These are phyloP conservation scores for Eudemis profundana DNA, from an alignment of 2,888 invertebrate species.

Conservation along the genomic window DNA sequence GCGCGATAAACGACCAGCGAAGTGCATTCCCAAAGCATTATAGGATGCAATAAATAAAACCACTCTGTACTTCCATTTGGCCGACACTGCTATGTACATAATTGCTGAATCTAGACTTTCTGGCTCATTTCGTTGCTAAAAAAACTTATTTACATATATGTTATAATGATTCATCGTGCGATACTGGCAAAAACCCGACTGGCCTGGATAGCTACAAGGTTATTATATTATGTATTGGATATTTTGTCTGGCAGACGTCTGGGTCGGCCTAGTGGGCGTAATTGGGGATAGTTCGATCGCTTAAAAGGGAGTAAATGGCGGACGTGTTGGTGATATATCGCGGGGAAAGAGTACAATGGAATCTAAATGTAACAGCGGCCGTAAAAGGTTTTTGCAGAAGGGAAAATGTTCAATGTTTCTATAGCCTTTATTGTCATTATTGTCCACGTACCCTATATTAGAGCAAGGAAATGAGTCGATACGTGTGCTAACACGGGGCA, in stretches of 20 bases:
- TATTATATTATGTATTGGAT: constrained; percentile 46
- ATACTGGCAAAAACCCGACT: constrained; percentile 1
- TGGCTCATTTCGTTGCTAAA: constrained; percentile 37
- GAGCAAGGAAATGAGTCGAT: no score
- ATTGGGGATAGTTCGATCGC: constrained; percentile 8
- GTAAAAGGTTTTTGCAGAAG: no score
- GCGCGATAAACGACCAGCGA: constrained; percentile 30
- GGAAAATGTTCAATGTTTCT: no score
- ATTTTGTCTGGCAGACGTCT: constrained; percentile 52
- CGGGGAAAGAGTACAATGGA: background rate
- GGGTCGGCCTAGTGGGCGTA: constrained; percentile 8
- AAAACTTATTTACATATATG: constrained; percentile 47
- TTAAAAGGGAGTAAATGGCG: constrained; percentile 4
- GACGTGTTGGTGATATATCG: background rate
- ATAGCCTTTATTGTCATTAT: no score
- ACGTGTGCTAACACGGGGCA: no score
- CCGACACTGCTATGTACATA: constrained; percentile 32
- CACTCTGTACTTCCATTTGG: constrained; percentile 39
- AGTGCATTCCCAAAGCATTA: constrained; percentile 40
- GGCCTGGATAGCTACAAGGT: constrained; percentile 39
- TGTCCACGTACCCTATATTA: no score
- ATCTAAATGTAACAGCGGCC: no score
- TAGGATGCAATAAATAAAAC: constrained; percentile 38
- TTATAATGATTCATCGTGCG: constrained; percentile 28
- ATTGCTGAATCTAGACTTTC: constrained; percentile 39